Evolutionary conservation across 53 echinoderm and acorn worm genomes (phyloP), one percentile per base, ranked within the genome.

Genomic region (Crossaster papposus): DNA sequence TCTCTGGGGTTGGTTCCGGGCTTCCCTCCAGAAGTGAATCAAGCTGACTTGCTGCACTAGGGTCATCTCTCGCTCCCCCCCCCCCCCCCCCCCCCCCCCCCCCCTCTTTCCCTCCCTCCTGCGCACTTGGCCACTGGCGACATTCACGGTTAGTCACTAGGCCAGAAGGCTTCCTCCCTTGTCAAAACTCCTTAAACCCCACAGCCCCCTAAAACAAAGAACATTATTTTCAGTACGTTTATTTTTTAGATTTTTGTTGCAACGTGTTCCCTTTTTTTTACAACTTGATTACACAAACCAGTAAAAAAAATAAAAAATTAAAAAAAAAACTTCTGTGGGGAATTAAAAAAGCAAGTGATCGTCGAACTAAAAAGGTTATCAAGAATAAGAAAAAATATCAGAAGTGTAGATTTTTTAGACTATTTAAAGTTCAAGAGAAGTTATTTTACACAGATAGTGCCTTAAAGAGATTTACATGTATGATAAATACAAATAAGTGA

Each of bases 1-100:
- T 68, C 88, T 92, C 14, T 88, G 89, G 92, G 70, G 82, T 12
- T 92, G 92, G 92, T 89, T 82, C 68, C 64, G 83, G 35, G 77
- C 82, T 64, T 83, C 83, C 29, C 51, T 82, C 31, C 92, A 82
- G 52, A 92, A 92, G 77, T 92, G 92, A 92, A 86, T 58, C 87
- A 76, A 71, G 32, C 54, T 58, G 33, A n/a, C 80, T 52, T 31
- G 30, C 29, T 30, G 0, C 80, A 80, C 80, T 58, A 51, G 78
- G n/a, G n/a, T 51, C n/a, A n/a, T n/a, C n/a, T n/a, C n/a, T n/a
- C n/a, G n/a, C n/a, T n/a, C n/a, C n/a, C n/a, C n/a, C n/a, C n/a
- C n/a, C n/a, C n/a, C n/a, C n/a, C n/a, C n/a, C n/a, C n/a, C n/a
- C n/a, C n/a, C n/a, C n/a, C n/a, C n/a, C n/a, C n/a, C 34, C 78